phyloP scores from a whole-genome alignment of 92 coral and sea anemone genomes.

The Parazoanthus atlanticus region DNA sequence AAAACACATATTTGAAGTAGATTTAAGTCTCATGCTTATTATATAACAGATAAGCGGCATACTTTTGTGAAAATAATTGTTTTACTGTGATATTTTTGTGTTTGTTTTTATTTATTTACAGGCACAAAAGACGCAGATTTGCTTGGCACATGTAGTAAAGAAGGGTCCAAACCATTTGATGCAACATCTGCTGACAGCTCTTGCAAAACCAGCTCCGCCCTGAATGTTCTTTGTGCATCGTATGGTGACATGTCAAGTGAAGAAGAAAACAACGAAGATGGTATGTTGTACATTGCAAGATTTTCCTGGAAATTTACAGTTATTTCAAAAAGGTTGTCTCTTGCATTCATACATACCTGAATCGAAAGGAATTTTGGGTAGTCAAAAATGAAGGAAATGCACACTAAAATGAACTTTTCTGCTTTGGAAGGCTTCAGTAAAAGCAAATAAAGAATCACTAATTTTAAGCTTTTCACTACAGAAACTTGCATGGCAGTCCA shows the following conservation, averaged over 20 bases:
- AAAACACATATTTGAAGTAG: too few relatives aligned
- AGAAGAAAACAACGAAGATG: constrained; percentile 58
- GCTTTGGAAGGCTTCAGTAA: too few relatives aligned
- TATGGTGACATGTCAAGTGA: constrained; percentile 77
- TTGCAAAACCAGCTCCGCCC: constrained; percentile 34
- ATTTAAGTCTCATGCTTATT: too few relatives aligned
- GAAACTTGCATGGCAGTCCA: too few relatives aligned
- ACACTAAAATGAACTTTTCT: too few relatives aligned
- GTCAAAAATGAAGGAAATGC: too few relatives aligned
- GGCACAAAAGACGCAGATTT: not conserved
- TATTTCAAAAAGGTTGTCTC: too few relatives aligned
- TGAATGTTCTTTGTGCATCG: constrained; percentile 57
- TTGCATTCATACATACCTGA: too few relatives aligned
- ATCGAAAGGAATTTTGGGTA: too few relatives aligned
- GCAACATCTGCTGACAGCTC: not conserved
- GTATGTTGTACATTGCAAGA: not conserved
- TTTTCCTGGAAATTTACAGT: not conserved
- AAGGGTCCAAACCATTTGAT: not conserved
- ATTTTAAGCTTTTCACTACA: too few relatives aligned
- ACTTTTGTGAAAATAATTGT: too few relatives aligned
- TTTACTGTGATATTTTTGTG: not conserved
- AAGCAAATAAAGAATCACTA: too few relatives aligned
- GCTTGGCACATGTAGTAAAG: not conserved
- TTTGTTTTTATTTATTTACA: not conserved
- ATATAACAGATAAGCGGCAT: not conserved